Base-by-base conservation (phyloP, 2,113 vertebrate species). In the Mus spicilegus region DNA sequence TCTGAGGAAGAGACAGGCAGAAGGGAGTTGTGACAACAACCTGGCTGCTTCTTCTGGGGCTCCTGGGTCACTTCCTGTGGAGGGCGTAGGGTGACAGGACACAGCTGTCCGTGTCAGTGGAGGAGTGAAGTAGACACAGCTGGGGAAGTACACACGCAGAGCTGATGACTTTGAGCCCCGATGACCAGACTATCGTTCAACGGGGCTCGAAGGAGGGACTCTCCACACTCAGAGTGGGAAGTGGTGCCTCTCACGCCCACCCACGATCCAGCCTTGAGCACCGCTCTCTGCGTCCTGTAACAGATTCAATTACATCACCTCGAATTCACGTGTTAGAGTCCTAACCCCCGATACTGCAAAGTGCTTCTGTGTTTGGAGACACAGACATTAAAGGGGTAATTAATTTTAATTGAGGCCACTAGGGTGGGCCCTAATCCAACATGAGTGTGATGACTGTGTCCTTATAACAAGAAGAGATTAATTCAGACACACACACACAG, bases 251-350 rank as follows among this genome's bases (percentile, higher is more conserved):
- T 0, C n/a, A 54, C 33, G 56, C 24, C 26, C 14, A 42, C 75
- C 51, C 11, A 2, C 3, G 19, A 22, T n/a, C 17, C 46, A 5
- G 28, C 30, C 49, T 1, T 0, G 2, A 24, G n/a, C 0, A 0
- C n/a, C 77, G 14, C 82, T 77, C 16, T n/a, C 7, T 77, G 46
- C 36, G 28, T 8, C 30, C 33, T n/a, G 49, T 33, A 4, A 22
- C 5, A 39, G 63, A 33, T 58, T 72, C 69, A 24, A 17, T 28
- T 28, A 17, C 7, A 9, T 4, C 17, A 56, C 65, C 58, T 61
- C 22, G 49, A 9, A 26, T 72, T 42, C 87, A 14, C 13, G 12
- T 5, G 17, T n/a, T 22, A 22, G 63, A 72, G 14, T 36, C 61
- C 54, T 39, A 33, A 54, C 16, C 56, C 87, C n/a, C 36, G 49